Evolutionary conservation across 2,888 invertebrate species (phyloP).

Genomic region (Aproaerema taeniolella): DNA sequence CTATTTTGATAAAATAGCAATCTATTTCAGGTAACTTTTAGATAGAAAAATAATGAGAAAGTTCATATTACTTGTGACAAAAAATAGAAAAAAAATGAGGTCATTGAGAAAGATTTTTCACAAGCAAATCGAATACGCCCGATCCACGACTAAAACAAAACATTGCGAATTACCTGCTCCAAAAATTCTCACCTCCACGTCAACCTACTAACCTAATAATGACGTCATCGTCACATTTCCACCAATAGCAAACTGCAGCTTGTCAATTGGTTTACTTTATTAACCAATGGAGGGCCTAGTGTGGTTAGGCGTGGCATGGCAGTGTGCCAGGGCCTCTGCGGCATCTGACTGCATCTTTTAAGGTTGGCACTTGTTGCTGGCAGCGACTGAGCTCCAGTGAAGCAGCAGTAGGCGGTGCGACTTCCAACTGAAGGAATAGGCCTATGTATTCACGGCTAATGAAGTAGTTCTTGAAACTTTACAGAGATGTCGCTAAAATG

Average conservation of each 20-base stretch:
- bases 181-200: slow-evolving; percentile 7
- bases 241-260: slow-evolving; percentile 61
- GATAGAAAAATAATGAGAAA: no score
- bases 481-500: background rate
- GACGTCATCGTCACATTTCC: slow-evolving; percentile 49
- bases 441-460: background rate
- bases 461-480: background rate
- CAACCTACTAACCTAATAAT: slow-evolving; percentile 59
- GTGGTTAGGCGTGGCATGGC: slow-evolving; percentile 77
- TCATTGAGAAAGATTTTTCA: no score
- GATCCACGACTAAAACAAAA: no score
- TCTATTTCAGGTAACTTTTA: background rate
- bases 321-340: slow-evolving; percentile 54
- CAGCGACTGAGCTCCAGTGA: no score
- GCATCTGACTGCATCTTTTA: slow-evolving; percentile 48
- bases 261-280: slow-evolving; percentile 76
- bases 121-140: no score
- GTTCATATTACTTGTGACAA: no score
- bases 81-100: no score
- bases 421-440: background rate
- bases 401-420: slow-evolving; percentile 8
- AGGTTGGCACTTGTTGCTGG: slow-evolving; percentile 63
- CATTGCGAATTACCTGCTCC: slow-evolving; percentile 8
- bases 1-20: background rate
- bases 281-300: slow-evolving; percentile 72